phyloP scores from a whole-genome alignment of 2,888 invertebrate genomes.

The Dryomyza anilis region DNA sequence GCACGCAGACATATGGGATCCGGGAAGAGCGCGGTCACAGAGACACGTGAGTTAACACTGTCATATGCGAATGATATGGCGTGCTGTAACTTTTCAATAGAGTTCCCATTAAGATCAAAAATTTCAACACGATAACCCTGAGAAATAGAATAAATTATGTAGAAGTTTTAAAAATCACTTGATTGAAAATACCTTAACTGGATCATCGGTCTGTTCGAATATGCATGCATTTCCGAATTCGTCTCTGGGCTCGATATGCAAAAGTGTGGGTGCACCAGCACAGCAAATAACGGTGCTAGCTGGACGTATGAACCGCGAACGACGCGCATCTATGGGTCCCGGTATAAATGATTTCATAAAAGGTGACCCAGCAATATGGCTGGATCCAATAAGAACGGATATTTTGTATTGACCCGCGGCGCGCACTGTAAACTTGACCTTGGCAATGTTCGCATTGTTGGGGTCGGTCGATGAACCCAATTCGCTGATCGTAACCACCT shows the following conservation, averaged over 20 bases:
- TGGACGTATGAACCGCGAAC: constrained; percentile 81
- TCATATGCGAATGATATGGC: constrained; percentile 75
- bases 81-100: constrained; percentile 65
- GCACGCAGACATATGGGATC: constrained; percentile 83
- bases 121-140: constrained; percentile 71
- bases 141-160: constrained; percentile 28
- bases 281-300: constrained; percentile 86
- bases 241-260: constrained; percentile 90
- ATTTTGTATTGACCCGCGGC: constrained; percentile 89
- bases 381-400: constrained; percentile 80
- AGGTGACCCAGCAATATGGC: constrained; percentile 84
- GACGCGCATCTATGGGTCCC: constrained; percentile 81
- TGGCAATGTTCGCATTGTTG: constrained; percentile 82
- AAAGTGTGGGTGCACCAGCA: constrained; percentile 73
- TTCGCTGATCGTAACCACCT: constrained; percentile 84
- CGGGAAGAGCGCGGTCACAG: constrained; percentile 77
- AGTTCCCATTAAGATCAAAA: constrained; percentile 66
- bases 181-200: constrained; percentile 64
- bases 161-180: neutral
- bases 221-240: constrained; percentile 85
- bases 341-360: constrained; percentile 82
- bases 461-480: constrained; percentile 87
- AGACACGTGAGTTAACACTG: constrained; percentile 77
- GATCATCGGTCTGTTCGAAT: constrained; percentile 67
- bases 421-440: constrained; percentile 90